Base-by-base conservation (phyloP, 1,140 invertebrate genomes). In the Oreohelix idahoensis region DNA sequence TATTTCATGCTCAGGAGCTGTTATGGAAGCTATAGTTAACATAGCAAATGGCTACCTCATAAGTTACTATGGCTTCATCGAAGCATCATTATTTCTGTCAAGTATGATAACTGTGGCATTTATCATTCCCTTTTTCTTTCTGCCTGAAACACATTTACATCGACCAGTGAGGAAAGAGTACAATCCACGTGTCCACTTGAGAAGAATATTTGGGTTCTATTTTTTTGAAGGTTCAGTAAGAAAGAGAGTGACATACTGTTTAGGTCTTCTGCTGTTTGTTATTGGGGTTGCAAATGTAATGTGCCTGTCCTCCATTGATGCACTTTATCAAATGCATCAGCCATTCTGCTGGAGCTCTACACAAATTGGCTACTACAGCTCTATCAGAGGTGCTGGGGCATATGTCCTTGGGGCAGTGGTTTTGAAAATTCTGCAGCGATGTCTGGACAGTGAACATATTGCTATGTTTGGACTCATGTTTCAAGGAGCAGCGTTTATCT, bases 281-380 rank as follows among this genome's bases (percentile, higher is more conserved):
- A 58, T 84, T 49, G 39, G 63, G 2, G 35, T 75, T 36, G 23
- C 77, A n/a, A 58, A 45, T 69, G 32, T 38, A 39, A 0, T 73
- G 32, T 58, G 39, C 26, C 13, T 36, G 26, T 0, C 29, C 11
- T n/a, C 58, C 11, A 36, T 82, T 15, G 79, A 81, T 36, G 74
- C 74, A 32, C 63, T 84, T 49, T 84, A 71, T n/a, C n/a, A 51
- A 39, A 58, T 84, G 36, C 69, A 76, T 35, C 26, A 69, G n/a
- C 84, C 84, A 26, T 78, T 81, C 66, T 84, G 84, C 79, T 84
- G 84, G 84, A 45, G 51, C n/a, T 58, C 84, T 2, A 66, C 74
- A 17, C n/a, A 78, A 42, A 77, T 84, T 36, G 84, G 84, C 2
- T 20, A 77, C 29, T 84, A 81, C 39, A 39, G 0, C 11, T 74